Conservation (phyloP, 2,113 vertebrate species). For the Pterocles gutturalis region DNA sequence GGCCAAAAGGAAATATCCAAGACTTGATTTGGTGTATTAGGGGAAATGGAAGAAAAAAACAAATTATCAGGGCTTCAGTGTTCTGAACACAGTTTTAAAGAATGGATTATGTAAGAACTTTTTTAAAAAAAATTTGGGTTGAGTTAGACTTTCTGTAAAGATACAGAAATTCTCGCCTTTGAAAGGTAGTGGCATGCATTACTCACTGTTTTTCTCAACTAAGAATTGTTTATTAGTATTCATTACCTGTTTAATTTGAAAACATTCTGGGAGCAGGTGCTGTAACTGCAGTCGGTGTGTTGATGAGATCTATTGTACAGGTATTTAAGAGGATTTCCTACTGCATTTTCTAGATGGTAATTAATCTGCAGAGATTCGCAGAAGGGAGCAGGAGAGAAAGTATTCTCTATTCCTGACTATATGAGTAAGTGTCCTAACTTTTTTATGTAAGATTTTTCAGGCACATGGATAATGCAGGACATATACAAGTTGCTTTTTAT, state of each 20-base stretch:
- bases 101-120: background rate
- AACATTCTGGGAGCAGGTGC: background rate
- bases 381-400: background rate
- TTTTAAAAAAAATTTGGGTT: background rate
- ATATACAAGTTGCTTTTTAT: background rate
- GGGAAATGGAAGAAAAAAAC: rapidly evolving
- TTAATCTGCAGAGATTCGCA: background rate
- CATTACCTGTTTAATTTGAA: background rate
- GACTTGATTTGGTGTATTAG: background rate
- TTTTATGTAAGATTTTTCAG: background rate
- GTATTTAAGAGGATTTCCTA: background rate
- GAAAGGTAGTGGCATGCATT: background rate
- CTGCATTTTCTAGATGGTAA: background rate
- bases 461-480: background rate
- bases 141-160: background rate
- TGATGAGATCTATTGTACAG: background rate
- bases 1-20: background rate
- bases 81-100: background rate
- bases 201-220: background rate
- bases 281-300: background rate
- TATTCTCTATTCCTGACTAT: background rate
- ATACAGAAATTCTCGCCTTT: background rate
- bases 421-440: background rate
- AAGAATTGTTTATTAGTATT: background rate
- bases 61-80: too few species aligned